Evolutionary conservation across 2,797 vertebrate genomes (phyloP), one percentile per base, ranked within the genome.

Genomic region (Sarcoramphus papa): DNA sequence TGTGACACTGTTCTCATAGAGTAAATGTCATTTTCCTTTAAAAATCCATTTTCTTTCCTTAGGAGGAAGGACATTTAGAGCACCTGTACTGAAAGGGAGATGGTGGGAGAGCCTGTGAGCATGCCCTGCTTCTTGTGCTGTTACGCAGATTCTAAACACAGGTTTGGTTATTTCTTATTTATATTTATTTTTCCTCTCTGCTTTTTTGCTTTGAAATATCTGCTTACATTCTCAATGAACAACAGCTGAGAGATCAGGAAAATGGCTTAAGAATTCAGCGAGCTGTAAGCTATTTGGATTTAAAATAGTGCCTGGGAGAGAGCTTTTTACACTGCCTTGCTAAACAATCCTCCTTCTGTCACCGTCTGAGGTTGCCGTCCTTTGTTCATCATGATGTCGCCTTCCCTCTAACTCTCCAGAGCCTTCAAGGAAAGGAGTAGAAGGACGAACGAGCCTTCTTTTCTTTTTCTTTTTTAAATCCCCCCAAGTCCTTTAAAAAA

Each of bases 211-310:
- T 93, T 93, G 74, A 95, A 94, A 67, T 82, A 81, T 16, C 45
- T 67, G 67, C 75, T 88, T 83, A 60, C 5, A 2, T 69, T 91
- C 73, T 94, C 85, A 81, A 21, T 85, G 81, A 92, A 87, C 81
- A 92, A 68, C 88, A 94, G 93, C 88, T 91, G 92, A 96, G 81
- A 88, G 84, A 89, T 85, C 41, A 77, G 50, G 91, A 83, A 85
- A 80, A 91, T 72, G 93, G 75, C 78, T 89, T 90, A 80, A 85
- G 84, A 83, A 93, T 94, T 85, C 88, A 78, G 75, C 1, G 1
- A 88, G 73, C 95, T 91, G 65, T 86, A 73, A 96, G 90, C 85
- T 95, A 72, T 97, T 95, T 95, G 95, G 90, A 78, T 96, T 95
- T 92, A 80, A 94, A 93, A 90, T 35, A 92, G 79, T 86, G 90